These are phyloP conservation scores for Gracilinanus agilis DNA, from an alignment of 2,113 vertebrate genomes.

Conservation along the genomic window DNA sequence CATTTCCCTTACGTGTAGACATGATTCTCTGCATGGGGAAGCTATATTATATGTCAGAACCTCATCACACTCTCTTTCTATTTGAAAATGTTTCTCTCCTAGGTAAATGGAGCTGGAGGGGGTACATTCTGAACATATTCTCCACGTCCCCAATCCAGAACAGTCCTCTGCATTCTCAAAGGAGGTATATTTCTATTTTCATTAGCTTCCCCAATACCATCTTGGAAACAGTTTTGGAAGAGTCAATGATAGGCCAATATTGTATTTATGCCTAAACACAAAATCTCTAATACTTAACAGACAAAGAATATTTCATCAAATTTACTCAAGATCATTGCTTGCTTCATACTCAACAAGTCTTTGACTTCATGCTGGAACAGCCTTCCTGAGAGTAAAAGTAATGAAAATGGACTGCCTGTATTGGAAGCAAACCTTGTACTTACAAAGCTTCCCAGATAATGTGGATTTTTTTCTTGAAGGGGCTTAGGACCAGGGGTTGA, in stretches of 20 bases:
- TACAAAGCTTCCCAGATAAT: neutral
- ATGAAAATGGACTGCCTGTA: neutral
- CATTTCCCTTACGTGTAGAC: neutral
- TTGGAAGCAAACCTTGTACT: neutral
- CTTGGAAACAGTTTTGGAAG: neutral
- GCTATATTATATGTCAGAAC: neutral
- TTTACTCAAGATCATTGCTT: neutral
- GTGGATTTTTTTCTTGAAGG: neutral
- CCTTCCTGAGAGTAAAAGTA: neutral
- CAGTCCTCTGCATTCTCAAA: neutral
- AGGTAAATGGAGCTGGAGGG: neutral
- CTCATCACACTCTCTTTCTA: neutral
- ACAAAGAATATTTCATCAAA: neutral
- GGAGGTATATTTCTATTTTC: neutral
- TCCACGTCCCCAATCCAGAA: neutral
- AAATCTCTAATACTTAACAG: neutral
- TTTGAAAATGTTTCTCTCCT: neutral
- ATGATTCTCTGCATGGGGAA: neutral
- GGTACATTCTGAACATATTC: neutral
- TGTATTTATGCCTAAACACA: neutral
- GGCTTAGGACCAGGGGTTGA: neutral
- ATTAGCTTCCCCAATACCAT: neutral
- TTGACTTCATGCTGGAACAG: neutral
- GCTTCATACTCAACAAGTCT: neutral
- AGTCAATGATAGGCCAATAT: neutral